These are phyloP conservation scores for Crossaster papposus DNA, from an alignment of 53 echinoderm and acorn worm species.

Conservation along the genomic window DNA sequence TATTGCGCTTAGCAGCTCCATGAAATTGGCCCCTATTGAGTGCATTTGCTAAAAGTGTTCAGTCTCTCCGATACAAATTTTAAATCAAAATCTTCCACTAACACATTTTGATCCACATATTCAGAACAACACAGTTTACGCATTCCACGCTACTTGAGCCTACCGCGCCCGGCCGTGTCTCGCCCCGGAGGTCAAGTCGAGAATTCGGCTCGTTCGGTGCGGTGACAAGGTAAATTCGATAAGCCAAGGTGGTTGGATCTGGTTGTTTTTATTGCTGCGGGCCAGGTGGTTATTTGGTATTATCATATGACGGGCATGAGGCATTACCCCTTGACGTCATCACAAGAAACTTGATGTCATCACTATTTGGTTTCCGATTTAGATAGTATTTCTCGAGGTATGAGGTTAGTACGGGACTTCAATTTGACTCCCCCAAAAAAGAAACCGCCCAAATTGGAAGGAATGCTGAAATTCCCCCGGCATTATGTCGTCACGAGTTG, in stretches of 20 bases:
- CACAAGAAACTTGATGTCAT: neutral
- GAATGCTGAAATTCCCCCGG: too few species aligned
- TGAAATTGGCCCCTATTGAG: too few species aligned
- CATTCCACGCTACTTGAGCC: neutral
- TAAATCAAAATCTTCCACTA: neutral
- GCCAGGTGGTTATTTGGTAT: neutral
- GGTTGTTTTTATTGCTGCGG: neutral
- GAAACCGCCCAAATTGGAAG: neutral
- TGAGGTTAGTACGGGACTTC: neutral
- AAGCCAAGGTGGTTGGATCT: conserved; percentile 3
- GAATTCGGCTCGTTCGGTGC: conserved; percentile 44
- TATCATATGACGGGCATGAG: neutral
- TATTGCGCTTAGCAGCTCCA: too few species aligned
- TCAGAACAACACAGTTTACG: neutral
- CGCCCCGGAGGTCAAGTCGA: conserved; percentile 34
- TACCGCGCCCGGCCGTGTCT: too few species aligned
- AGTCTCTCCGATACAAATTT: too few species aligned
- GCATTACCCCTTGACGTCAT: conserved; percentile 22
- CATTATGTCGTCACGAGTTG: too few species aligned
- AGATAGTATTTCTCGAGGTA: neutral
- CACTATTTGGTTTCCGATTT: conserved; percentile 15
- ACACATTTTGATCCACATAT: neutral
- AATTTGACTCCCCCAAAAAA: too few species aligned
- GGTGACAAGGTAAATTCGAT: conserved; percentile 40
- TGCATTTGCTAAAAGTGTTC: too few species aligned